Evolutionary conservation across 2,888 invertebrate species (phyloP).

Genomic region (Ennomos fuscantarius): DNA sequence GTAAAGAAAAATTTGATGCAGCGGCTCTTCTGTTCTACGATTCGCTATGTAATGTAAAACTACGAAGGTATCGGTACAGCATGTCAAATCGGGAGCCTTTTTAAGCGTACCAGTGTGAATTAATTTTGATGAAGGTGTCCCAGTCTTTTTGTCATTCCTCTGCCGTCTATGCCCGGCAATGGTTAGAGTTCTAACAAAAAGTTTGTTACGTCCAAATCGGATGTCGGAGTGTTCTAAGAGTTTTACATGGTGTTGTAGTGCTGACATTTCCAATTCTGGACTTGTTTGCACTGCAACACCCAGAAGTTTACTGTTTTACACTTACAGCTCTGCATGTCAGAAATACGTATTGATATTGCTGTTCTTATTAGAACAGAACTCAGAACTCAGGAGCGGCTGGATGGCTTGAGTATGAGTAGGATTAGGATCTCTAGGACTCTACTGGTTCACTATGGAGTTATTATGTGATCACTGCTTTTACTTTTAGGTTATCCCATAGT

Average conservation of each 20-base stretch:
- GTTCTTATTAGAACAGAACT: no score
- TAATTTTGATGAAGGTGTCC: constrained; percentile 42
- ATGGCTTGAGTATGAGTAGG: no score
- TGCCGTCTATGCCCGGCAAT: constrained; percentile 22
- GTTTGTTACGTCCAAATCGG: constrained; percentile 12
- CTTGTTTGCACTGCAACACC: no score
- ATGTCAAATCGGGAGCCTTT: constrained; percentile 29
- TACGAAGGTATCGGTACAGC: constrained; percentile 28
- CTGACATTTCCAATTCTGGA: no score
- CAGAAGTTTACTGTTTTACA: no score
- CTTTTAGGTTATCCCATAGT: no score
- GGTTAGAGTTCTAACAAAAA: constrained; percentile 7
- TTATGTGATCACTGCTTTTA: no score
- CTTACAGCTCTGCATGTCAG: no score
- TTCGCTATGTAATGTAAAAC: constrained; percentile 13
- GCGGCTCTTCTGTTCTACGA: constrained; percentile 21
- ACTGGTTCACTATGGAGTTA: no score
- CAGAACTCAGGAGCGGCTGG: no score
- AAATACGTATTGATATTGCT: no score
- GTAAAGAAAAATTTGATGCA: constrained; percentile 12
- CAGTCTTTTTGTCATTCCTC: constrained; percentile 33
- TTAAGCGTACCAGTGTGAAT: constrained; percentile 43
- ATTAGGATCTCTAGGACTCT: no score
- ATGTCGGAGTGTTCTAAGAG: constrained; percentile 4
- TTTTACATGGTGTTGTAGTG: constrained; percentile 1